phyloP scores from a whole-genome alignment of 2,113 vertebrate species.

The Ploceus nigricollis region DNA sequence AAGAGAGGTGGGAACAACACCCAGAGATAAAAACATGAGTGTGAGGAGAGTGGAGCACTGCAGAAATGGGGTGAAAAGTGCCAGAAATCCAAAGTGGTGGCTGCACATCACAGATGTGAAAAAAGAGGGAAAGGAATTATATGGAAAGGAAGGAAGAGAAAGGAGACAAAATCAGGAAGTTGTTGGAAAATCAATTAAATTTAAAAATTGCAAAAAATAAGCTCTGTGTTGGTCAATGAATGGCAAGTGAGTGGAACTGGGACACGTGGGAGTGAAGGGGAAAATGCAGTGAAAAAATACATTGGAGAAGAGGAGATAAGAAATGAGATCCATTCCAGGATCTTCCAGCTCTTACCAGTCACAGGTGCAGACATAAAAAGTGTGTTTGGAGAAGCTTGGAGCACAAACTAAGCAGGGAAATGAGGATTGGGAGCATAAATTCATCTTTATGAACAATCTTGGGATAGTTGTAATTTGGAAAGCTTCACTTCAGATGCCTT shows the following conservation, averaged over 20 bases:
- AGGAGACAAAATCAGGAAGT: not conserved
- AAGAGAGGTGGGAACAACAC: not conserved
- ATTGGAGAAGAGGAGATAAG: not conserved
- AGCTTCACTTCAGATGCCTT: not conserved
- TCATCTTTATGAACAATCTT: not conserved
- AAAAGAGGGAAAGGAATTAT: not conserved
- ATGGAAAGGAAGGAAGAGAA: not conserved
- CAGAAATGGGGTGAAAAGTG: not conserved
- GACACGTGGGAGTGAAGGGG: not conserved
- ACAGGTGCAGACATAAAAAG: not conserved
- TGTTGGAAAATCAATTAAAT: not conserved
- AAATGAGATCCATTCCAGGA: not conserved
- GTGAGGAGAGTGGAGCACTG: not conserved
- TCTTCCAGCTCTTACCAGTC: not conserved
- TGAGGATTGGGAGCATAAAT: fast-evolving
- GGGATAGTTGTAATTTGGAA: not conserved
- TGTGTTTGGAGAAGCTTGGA: not conserved
- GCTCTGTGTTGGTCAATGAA: not conserved
- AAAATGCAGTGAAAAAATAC: not conserved
- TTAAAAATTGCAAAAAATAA: not conserved
- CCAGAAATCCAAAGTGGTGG: not conserved
- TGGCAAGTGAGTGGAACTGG: not conserved
- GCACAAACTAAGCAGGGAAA: not conserved
- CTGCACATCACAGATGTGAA: not conserved
- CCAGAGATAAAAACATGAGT: not conserved